phyloP scores from a whole-genome alignment of 2,888 invertebrate genomes.

The Liopterus haemorrhoidalis region DNA sequence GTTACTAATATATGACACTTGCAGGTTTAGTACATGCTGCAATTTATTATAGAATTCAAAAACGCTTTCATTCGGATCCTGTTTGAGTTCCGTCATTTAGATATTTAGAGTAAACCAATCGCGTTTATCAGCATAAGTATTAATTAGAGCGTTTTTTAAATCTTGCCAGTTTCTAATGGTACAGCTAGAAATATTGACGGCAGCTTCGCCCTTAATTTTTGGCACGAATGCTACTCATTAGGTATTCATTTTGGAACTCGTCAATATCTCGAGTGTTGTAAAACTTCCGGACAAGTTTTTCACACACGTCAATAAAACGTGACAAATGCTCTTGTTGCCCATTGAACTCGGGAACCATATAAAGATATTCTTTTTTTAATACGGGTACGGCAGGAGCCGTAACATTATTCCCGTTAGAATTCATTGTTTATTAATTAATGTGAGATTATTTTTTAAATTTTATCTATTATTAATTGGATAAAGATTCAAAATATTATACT shows the following conservation, averaged over 20 bases:
- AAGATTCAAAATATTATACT: no score
- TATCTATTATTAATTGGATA: no score
- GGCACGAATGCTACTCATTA: constrained; percentile 16
- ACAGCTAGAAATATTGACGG: constrained; percentile 20
- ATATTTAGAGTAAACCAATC: constrained; percentile 22
- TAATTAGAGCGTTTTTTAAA: constrained; percentile 22
- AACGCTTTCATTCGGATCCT: constrained; percentile 22
- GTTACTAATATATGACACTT: constrained; percentile 8
- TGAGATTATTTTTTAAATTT: no score
- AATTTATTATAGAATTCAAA: constrained; percentile 24
- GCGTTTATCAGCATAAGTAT: constrained; percentile 24
- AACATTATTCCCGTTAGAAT: no score
- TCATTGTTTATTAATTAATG: no score
- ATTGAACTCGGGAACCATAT: constrained; percentile 1
- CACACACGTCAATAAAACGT: constrained; percentile 9
- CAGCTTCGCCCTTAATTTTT: constrained; percentile 24
- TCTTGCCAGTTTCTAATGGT: constrained; percentile 19
- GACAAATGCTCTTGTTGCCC: background rate
- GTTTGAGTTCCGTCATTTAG: constrained; percentile 24
- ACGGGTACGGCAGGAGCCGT: constrained; percentile 8
- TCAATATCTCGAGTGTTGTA: background rate
- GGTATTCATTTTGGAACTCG: constrained; percentile 14
- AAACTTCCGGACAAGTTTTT: constrained; percentile 13
- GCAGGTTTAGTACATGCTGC: constrained; percentile 20
- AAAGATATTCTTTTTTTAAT: constrained; percentile 4